Evolutionary conservation across 2,888 invertebrate genomes (phyloP), one percentile per base, ranked within the genome.

Genomic region (Spilarctia lutea): DNA sequence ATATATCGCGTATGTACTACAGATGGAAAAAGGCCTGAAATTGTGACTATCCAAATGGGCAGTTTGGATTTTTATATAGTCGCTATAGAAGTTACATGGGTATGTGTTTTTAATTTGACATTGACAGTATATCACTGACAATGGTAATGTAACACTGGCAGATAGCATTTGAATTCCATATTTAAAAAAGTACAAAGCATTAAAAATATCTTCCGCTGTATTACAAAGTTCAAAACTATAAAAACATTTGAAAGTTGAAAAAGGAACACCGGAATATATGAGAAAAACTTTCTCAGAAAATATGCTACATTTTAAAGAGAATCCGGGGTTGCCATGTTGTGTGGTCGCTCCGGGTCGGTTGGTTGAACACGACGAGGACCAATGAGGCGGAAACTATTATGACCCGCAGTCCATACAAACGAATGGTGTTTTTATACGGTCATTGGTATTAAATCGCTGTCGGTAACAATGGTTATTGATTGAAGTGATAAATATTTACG

Each of bases 321-420:
- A 35, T 83, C 78, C 67, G 56, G 66, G 24, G 71, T 67, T 74
- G 77, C 48, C 73, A 45, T 39, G 16, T 48, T 63, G 78, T 72
- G 72, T 84, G 82, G 82, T 71, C 68, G 56, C 72, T 33, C 67
- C 11, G 48, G 35, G 45, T 68, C 76, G 81, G 70, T 77, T 78
- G 75, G 76, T 68, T 75, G 79, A 77, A 71, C 78, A 82, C 71
- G 75, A 72, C 56, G 52, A 63, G 27, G 68, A 60, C 73, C 85
- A 86, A 86, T 86, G 86, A 82, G 76, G 60, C 79, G 87, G 79
- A 83, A 85, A 83, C 81, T 78, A 83, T 86, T 85, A 86, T 84
- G 83, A 78, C 72, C 78, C 79, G 35, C 74, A 74, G 74, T 78
- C 77, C 67, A 65, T 66, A 78, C 77, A 79, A 81, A 82, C 81